These are phyloP conservation scores for Muscidifurax raptorellus DNA, from an alignment of 1,140 invertebrate genomes.

Conservation along the genomic window DNA sequence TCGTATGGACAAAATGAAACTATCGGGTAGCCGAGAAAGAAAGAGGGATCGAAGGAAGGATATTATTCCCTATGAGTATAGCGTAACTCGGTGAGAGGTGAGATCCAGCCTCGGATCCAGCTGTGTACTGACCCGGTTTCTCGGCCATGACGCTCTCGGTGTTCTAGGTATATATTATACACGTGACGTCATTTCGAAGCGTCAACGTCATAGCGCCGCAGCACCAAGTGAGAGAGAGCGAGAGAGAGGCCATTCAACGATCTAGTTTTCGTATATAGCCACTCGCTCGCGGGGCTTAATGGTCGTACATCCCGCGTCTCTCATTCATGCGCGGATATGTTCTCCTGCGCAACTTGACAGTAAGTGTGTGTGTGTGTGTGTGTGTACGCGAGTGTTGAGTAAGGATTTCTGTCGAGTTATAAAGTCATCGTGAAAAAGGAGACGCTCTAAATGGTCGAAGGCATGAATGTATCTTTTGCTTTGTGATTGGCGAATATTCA, in stretches of 20 bases:
- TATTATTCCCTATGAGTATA: not conserved
- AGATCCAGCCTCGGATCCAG: conserved; percentile 56
- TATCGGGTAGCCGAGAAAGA: conserved; percentile 46
- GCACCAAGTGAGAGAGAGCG: not conserved
- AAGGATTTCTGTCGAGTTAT: no score
- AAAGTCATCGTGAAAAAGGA: no score
- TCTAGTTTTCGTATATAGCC: conserved; percentile 47
- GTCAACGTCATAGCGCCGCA: conserved; percentile 35
- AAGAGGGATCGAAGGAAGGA: conserved; percentile 35
- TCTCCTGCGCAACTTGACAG: conserved; percentile 48
- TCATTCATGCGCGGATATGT: conserved; percentile 70
- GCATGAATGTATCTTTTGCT: no score
- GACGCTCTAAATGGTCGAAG: no score
- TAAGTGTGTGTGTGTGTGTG: conserved; percentile 23
- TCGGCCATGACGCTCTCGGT: conserved; percentile 64
- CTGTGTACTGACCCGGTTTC: conserved; percentile 66
- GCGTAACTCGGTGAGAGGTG: not conserved
- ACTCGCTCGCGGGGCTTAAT: conserved; percentile 64
- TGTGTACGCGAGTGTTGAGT: not conserved
- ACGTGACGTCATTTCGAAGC: conserved; percentile 42
- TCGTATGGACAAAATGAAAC: no score
- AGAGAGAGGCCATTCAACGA: conserved; percentile 59
- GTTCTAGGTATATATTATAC: conserved; percentile 9
- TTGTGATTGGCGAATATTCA: no score
- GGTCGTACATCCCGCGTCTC: conserved; percentile 61